phyloP scores from a whole-genome alignment of 2,888 invertebrate species.

The Trissonchulus latispiculum region DNA sequence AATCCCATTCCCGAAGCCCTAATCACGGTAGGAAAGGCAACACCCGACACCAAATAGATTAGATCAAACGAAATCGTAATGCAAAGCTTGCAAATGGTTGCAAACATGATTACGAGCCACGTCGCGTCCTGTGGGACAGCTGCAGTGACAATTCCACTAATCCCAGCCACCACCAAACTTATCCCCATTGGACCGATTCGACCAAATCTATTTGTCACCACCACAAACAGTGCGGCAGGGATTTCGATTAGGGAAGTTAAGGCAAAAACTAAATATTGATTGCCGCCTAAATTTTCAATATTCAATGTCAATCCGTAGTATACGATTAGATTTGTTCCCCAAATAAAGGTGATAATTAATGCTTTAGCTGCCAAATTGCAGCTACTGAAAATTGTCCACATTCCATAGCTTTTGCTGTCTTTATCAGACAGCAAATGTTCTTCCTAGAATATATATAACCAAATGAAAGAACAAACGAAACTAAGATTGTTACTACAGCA shows the following conservation, averaged over 20 bases:
- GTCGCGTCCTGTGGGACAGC: background rate
- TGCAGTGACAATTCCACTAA: slow-evolving; percentile 1
- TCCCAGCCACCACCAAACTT: background rate
- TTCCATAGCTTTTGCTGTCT: background rate
- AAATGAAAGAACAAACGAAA: no score
- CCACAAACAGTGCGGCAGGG: slow-evolving; percentile 14
- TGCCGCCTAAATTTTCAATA: slow-evolving; percentile 11
- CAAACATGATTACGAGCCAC: background rate
- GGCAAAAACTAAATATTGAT: slow-evolving; percentile 16
- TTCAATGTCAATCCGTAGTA: slow-evolving; percentile 13
- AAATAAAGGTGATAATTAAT: slow-evolving; percentile 2
- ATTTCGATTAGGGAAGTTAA: slow-evolving; percentile 14
- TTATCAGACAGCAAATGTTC: no score
- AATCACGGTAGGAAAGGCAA: background rate
- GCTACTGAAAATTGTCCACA: slow-evolving; percentile 8
- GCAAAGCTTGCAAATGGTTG: slow-evolving; percentile 1
- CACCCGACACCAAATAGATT: slow-evolving; percentile 16
- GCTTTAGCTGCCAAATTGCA: background rate
- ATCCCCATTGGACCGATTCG: slow-evolving; percentile 4
- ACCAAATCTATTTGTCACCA: slow-evolving; percentile 16
- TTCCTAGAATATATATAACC: no score
- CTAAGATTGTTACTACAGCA: no score
- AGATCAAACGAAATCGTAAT: slow-evolving; percentile 9
- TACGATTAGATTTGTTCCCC: background rate
- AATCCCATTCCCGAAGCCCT: slow-evolving; percentile 8